Evolutionary conservation across 2,888 invertebrate species (phyloP).

Genomic region (Bombylius major): DNA sequence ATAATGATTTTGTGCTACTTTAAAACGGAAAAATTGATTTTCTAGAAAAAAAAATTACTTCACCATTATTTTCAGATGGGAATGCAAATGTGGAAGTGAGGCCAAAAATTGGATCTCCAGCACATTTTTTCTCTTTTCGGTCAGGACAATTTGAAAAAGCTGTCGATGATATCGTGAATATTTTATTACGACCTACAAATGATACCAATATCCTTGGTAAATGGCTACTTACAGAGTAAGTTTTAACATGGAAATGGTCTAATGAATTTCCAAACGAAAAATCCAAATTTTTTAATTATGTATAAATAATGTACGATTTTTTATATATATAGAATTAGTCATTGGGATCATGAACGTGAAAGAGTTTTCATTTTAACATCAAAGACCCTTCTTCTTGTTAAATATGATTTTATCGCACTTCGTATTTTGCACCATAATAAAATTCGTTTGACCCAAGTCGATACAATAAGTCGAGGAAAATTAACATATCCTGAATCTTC

Average conservation of each 20-base stretch:
- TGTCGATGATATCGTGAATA: slow-evolving; percentile 54
- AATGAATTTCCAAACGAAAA: no score
- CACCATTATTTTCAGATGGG: no score
- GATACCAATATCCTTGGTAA: slow-evolving; percentile 61
- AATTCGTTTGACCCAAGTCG: slow-evolving; percentile 53
- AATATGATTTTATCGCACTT: slow-evolving; percentile 76
- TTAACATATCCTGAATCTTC: slow-evolving; percentile 70
- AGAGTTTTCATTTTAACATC: slow-evolving; percentile 61
- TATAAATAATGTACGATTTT: not conserved
- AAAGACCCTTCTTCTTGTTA: slow-evolving; percentile 58
- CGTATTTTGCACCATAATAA: slow-evolving; percentile 58
- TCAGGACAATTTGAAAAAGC: slow-evolving; percentile 62
- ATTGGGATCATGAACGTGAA: slow-evolving; percentile 81
- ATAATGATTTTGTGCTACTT: no score
- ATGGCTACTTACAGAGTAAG: slow-evolving; percentile 74
- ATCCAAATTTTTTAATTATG: not conserved
- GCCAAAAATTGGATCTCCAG: slow-evolving; percentile 10
- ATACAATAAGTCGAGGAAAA: slow-evolving; percentile 62
- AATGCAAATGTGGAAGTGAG: not conserved
- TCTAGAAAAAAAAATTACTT: no score
- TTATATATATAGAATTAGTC: slow-evolving; percentile 52
- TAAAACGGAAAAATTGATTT: no score
- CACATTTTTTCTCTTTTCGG: slow-evolving; percentile 48
- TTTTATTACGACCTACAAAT: slow-evolving; percentile 47
- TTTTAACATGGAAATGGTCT: slow-evolving; percentile 11